Evolutionary conservation across 2,797 vertebrate species (phyloP).

Genomic region (Sardinella longiceps): DNA sequence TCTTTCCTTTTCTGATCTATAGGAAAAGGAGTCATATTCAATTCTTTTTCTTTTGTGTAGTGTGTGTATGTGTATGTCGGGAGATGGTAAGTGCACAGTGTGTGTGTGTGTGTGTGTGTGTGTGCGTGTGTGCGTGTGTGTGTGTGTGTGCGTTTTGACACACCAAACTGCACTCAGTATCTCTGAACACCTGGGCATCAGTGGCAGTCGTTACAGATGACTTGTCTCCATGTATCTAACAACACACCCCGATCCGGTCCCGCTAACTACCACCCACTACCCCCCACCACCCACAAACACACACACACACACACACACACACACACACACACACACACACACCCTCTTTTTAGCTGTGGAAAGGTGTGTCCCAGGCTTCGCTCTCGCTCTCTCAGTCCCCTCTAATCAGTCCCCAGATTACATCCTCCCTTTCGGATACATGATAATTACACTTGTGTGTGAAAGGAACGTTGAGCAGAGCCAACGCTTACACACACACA

Average conservation of each 20-base stretch:
- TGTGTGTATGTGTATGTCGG: not conserved
- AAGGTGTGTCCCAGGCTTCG: constrained; percentile 3
- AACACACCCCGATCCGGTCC: not conserved
- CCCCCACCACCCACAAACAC: constrained; percentile 6
- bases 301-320: not conserved
- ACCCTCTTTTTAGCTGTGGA: constrained; percentile 90
- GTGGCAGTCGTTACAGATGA: not conserved
- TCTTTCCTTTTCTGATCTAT: not conserved
- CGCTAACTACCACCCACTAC: constrained; percentile 63
- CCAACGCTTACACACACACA: constrained; percentile 66
- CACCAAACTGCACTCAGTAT: not conserved
- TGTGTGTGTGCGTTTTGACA: not conserved
- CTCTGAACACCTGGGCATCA: constrained; percentile 13
- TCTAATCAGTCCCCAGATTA: constrained; percentile 91
- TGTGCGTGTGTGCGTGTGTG: too few species aligned
- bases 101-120: too few species aligned
- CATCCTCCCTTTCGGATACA: constrained; percentile 90
- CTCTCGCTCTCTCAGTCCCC: not conserved
- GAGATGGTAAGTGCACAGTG: too few species aligned
- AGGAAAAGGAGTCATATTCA: constrained; percentile 1
- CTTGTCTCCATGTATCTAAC: constrained; percentile 25
- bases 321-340: not conserved
- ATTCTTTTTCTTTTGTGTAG: not conserved
- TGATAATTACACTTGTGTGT: constrained; percentile 90
- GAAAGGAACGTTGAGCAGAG: constrained; percentile 73